Evolutionary conservation across 2,888 invertebrate species (phyloP).

Genomic region (Hyposoter dolosus): DNA sequence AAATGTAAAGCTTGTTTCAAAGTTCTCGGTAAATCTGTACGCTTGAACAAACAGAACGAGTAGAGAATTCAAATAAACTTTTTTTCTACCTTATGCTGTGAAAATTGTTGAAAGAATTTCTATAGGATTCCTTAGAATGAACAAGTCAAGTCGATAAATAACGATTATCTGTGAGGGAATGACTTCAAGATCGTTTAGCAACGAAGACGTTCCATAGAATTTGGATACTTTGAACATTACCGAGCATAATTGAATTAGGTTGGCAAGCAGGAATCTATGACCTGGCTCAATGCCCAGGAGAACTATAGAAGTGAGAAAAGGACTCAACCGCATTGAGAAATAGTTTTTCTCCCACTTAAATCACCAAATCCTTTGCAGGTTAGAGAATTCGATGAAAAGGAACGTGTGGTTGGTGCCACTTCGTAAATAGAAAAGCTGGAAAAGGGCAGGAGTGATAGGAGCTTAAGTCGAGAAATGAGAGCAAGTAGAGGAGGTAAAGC

Average conservation of each 20-base stretch:
- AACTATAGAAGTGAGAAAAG: conserved; percentile 7
- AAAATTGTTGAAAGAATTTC: neutral
- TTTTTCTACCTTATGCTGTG: neutral
- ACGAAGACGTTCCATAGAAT: neutral
- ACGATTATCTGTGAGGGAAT: neutral
- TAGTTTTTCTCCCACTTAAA: neutral
- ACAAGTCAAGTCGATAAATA: neutral
- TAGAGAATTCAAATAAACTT: neutral
- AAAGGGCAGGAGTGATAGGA: neutral
- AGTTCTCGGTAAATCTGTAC: neutral
- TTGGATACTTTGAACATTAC: neutral
- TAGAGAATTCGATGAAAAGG: neutral
- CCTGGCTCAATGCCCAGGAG: neutral
- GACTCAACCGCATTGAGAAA: neutral
- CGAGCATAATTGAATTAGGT: conserved; percentile 6
- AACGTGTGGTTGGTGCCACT: neutral
- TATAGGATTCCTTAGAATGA: neutral
- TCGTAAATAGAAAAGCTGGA: neutral
- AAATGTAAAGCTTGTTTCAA: neutral
- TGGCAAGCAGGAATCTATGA: neutral
- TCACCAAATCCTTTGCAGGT: neutral
- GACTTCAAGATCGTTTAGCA: neutral
- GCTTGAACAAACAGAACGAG: neutral
- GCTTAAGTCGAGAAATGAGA: neutral
- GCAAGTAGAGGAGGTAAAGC: neutral